Conservation (phyloP, 2,113 vertebrate species). For the Phasianus colchicus region DNA sequence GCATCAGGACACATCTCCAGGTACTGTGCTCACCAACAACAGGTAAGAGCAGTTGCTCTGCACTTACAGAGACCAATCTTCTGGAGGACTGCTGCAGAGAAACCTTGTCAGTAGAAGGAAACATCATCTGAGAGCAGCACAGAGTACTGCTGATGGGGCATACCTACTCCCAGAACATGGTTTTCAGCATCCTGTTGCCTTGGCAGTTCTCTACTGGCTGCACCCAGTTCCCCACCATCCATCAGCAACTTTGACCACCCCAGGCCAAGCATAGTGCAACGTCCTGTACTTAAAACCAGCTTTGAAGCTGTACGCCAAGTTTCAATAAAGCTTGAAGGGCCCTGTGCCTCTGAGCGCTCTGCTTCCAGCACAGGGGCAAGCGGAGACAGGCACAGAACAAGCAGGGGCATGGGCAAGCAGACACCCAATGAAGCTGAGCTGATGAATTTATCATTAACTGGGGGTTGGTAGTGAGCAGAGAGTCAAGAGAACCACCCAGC, state of each 20-base stretch:
- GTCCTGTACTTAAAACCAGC: not conserved
- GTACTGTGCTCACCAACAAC: fast-evolving
- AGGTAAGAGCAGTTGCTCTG: not conserved
- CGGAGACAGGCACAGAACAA: not conserved
- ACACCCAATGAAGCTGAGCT: not conserved
- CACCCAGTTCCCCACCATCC: not conserved
- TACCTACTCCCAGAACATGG: not conserved
- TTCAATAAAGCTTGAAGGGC: not conserved
- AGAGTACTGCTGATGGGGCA: not conserved
- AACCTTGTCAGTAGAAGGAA: not conserved
- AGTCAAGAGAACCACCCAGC: not conserved
- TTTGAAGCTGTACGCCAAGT: not conserved
- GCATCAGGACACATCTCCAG: not conserved
- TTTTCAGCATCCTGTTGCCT: not conserved
- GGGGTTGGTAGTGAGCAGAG: not conserved
- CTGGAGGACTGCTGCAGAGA: not conserved
- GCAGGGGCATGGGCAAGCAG: not conserved
- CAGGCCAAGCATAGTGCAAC: not conserved
- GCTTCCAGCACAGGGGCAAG: not conserved
- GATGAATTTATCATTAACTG: conserved; percentile 23
- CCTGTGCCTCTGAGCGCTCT: not conserved
- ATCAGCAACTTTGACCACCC: not conserved
- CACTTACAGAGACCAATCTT: not conserved
- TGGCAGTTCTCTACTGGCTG: not conserved
- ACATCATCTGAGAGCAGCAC: not conserved